Evolutionary conservation across 2,797 vertebrate genomes (phyloP).

Genomic region (Rhadinocentrus ornatus): DNA sequence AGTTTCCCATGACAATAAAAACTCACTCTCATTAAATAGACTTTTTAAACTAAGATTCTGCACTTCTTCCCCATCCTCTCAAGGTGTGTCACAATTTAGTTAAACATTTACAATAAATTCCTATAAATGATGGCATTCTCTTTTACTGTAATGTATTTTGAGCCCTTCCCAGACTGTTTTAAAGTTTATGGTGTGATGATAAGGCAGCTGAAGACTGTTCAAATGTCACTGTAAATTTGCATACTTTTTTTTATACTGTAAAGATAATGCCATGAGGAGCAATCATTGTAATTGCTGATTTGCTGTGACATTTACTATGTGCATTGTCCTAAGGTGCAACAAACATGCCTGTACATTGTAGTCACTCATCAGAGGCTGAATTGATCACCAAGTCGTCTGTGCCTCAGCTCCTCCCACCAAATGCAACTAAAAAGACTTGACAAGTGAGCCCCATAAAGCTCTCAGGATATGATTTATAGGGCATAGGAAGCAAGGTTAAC

Average conservation of each 20-base stretch:
- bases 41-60: not conserved
- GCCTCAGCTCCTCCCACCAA: conserved; percentile 65
- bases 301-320: conserved; percentile 42
- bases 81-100: no score
- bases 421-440: conserved; percentile 61
- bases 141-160: not conserved
- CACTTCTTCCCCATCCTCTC: not conserved
- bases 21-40: not conserved
- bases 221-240: conserved; percentile 7
- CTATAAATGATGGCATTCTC: not conserved
- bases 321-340: conserved; percentile 33
- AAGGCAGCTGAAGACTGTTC: conserved; percentile 5
- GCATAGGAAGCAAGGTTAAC: conserved; percentile 76
- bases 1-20: not conserved
- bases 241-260: not conserved
- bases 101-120: not conserved
- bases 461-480: conserved; percentile 71
- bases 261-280: conserved; percentile 11
- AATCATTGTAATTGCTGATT: conserved; percentile 47
- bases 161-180: not conserved
- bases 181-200: conserved; percentile 5
- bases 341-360: conserved; percentile 20
- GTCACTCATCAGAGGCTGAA: conserved; percentile 56
- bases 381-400: conserved; percentile 60
- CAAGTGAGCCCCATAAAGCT: conserved; percentile 72